Base-by-base conservation (phyloP, 2,888 invertebrate genomes). In the Polietes domitor region DNA sequence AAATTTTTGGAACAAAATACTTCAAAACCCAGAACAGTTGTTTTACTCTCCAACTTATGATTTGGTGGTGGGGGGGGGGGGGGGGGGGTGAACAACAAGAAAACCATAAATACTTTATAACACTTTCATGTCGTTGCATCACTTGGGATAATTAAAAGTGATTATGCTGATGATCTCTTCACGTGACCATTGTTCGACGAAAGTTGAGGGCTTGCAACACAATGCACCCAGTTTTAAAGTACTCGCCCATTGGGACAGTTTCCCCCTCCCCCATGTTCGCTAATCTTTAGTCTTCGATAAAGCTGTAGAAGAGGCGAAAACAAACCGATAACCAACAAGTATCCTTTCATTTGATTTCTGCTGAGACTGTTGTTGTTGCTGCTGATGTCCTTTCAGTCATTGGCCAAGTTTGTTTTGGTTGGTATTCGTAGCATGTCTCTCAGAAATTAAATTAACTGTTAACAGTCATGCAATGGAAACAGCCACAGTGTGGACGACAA, bases 391-490 rank as follows among this genome's bases (percentile, higher is more conserved):
- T 47, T 47, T 15, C n/a, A 2, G 47, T 47, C 6, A n/a, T 47
- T 47, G n/a, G n/a, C 47, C n/a, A n/a, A n/a, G 32, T n/a, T n/a
- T 12, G 47, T 47, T 47, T 47, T 19, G 41, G 2, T 6, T 43
- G 24, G 32, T 70, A 71, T 76, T 75, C 53, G 47, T 37, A 73
- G 77, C 83, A 83, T 80, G 83, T 77, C 53, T 63, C 10, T 53
- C 53, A 55, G 75, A 68, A 83, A 83, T 78, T 53, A 83, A 83
- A 80, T 83, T 83, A 83, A 80, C 83, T 83, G 83, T 75, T 83
- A 65, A 78, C 77, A 43, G 21, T 37, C 43, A 78, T 74, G 65
- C 63, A 77, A 72, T 17, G 61, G 24, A 41, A 24, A 1, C 24
- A 43, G 43, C 10, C 24, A 15, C 43, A 41, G 12, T 15, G 12